These are phyloP conservation scores for Maylandia zebra DNA, from an alignment of 2,113 vertebrate species.

Conservation along the genomic window DNA sequence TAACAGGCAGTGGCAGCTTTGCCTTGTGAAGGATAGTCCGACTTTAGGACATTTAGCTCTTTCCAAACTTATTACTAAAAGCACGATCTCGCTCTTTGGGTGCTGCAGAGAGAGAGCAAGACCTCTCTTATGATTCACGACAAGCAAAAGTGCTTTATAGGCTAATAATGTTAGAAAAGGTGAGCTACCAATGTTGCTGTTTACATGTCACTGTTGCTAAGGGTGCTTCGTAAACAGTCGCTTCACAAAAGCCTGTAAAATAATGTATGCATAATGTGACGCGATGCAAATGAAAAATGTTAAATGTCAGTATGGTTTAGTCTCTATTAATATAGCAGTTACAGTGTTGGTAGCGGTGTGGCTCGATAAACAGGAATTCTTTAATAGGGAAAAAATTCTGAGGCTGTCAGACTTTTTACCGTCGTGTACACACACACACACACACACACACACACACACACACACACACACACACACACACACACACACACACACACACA, in stretches of 20 bases:
- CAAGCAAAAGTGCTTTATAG: background rate
- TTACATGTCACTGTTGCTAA: background rate
- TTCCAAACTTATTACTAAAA: background rate
- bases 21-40: fast-evolving
- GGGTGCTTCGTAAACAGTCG: background rate
- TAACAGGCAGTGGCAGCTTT: background rate
- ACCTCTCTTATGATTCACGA: fast-evolving
- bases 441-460: background rate
- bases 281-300: background rate
- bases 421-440: background rate
- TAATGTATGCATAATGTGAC: background rate
- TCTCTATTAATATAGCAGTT: background rate
- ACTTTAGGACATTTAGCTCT: background rate
- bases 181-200: background rate
- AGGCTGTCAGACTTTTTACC: background rate
- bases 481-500: background rate
- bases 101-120: background rate
- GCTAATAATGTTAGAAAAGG: background rate
- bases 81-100: background rate
- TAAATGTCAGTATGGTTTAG: background rate
- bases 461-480: background rate
- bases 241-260: background rate
- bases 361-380: background rate
- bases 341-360: background rate
- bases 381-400: background rate